Conservation (phyloP, 2,797 vertebrate genomes). For the Urophycis tenuis region DNA sequence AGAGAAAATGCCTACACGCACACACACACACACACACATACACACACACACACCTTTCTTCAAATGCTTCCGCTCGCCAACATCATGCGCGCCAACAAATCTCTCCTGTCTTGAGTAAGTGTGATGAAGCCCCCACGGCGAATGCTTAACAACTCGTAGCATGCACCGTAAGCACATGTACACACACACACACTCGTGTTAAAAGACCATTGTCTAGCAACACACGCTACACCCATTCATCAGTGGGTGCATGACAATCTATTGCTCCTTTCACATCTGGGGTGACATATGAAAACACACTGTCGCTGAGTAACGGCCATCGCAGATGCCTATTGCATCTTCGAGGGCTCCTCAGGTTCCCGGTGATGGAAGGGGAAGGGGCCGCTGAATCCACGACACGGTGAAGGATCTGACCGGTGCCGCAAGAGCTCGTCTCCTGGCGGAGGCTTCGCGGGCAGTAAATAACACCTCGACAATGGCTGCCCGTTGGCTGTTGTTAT, state of each 20-base stretch:
- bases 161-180: neutral
- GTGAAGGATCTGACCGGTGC: constrained; percentile 18
- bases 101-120: neutral
- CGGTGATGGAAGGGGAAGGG: constrained; percentile 10
- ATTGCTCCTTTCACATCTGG: neutral
- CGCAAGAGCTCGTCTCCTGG: neutral
- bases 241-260: constrained; percentile 34
- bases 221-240: neutral
- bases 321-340: constrained; percentile 16
- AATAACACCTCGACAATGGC: constrained; percentile 29
- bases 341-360: constrained; percentile 14
- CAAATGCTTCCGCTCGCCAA: neutral
- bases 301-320: constrained; percentile 28
- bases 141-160: neutral
- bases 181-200: neutral
- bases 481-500: neutral
- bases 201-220: no score
- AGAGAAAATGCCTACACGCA: neutral
- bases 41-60: neutral
- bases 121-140: neutral
- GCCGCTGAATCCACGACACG: constrained; percentile 23
- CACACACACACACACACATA: no score
- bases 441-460: constrained; percentile 3
- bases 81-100: neutral
- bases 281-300: constrained; percentile 11